These are phyloP conservation scores for Rhopilema esculentum DNA, from an alignment of 30 jellyfish, hydroid and myxozoan species.

Conservation along the genomic window DNA sequence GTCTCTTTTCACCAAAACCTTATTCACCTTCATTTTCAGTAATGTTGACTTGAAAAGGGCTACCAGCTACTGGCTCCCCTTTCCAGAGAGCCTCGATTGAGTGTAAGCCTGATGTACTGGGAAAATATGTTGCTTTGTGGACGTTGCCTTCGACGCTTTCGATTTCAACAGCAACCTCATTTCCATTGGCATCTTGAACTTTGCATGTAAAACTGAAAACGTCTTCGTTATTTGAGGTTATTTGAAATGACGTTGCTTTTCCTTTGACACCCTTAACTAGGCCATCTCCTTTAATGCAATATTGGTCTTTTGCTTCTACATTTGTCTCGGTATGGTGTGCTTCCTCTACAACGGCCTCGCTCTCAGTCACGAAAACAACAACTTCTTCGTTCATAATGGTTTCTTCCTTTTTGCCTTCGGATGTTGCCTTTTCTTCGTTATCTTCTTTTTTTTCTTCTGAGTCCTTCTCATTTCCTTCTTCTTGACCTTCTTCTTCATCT, in stretches of 20 bases:
- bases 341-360: slow-evolving; percentile 59
- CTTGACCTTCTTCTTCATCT: slow-evolving; percentile 25
- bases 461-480: slow-evolving; percentile 3
- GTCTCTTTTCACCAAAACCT: background rate
- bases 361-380: slow-evolving; percentile 58
- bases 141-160: slow-evolving; percentile 23
- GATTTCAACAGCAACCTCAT: slow-evolving; percentile 60
- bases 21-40: slow-evolving; percentile 27
- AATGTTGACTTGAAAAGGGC: slow-evolving; percentile 54
- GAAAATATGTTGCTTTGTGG: slow-evolving; percentile 60
- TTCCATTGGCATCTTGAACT: slow-evolving; percentile 54
- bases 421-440: slow-evolving; percentile 2
- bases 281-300: slow-evolving; percentile 58
- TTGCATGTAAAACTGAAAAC: slow-evolving; percentile 42
- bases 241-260: slow-evolving; percentile 52
- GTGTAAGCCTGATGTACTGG: slow-evolving; percentile 48
- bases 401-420: background rate
- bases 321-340: slow-evolving; percentile 31
- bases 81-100: slow-evolving; percentile 60
- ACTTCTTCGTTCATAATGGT: slow-evolving; percentile 39
- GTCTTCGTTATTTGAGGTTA: slow-evolving; percentile 14
- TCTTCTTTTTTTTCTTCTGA: slow-evolving; percentile 11
- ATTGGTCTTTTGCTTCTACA: slow-evolving; percentile 43
- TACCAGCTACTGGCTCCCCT: slow-evolving; percentile 47
- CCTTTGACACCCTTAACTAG: slow-evolving; percentile 26